Percentiles rank a stretch among this genome's conserved stretches.
These are phyloP conservation scores for Montipora capricornis DNA, from an alignment of 64 coral and sea anemone species.

Conservation along the genomic window DNA sequence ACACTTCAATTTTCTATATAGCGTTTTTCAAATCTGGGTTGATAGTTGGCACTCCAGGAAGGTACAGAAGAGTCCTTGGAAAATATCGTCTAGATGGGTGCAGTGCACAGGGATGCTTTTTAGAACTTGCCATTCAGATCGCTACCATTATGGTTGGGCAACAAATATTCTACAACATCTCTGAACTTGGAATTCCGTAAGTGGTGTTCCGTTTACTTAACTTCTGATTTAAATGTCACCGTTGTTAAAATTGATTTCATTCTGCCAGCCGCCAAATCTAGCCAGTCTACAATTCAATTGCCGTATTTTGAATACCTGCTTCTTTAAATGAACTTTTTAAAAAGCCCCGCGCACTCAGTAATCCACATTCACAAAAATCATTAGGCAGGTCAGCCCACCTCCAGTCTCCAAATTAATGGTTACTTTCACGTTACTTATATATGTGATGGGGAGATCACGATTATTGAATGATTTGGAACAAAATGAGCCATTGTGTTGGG, in stretches of 20 bases:
- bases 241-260: background rate
- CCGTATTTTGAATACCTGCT: too few relatives aligned
- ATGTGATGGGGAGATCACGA: too few relatives aligned
- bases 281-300: too few relatives aligned
- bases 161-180: slow-evolving; percentile 79
- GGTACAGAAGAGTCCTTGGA: slow-evolving; percentile 50
- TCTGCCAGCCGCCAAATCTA: too few relatives aligned
- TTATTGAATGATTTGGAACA: too few relatives aligned
- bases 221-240: background rate
- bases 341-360: too few relatives aligned
- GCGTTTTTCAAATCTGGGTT: slow-evolving; percentile 77
- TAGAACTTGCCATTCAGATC: slow-evolving; percentile 78
- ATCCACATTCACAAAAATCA: too few relatives aligned
- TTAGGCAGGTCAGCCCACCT: too few relatives aligned
- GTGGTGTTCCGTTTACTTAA: background rate
- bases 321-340: too few relatives aligned
- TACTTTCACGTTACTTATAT: too few relatives aligned
- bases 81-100: slow-evolving; percentile 74
- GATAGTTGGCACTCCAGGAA: slow-evolving; percentile 73
- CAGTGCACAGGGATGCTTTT: slow-evolving; percentile 64
- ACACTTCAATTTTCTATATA: slow-evolving; percentile 85
- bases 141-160: slow-evolving; percentile 84
- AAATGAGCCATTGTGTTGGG: too few relatives aligned
- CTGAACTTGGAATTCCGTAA: slow-evolving; percentile 79
- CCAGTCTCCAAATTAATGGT: too few relatives aligned